Evolutionary conservation across 1,140 invertebrate species (phyloP), one percentile per base, ranked within the genome.

Genomic region (Drosophila aff.): DNA sequence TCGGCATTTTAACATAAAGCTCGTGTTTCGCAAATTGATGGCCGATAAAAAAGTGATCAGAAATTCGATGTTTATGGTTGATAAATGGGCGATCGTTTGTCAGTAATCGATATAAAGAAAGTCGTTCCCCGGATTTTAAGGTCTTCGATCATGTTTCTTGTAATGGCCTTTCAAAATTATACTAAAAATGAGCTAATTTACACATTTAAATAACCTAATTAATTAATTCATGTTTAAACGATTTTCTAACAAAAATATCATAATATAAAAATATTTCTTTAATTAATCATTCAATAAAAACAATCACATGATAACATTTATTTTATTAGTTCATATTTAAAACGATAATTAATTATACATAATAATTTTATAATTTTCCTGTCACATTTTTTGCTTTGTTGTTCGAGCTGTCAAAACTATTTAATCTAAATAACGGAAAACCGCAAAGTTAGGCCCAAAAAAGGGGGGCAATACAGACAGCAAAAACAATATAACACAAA

Each of bases 351-450:
- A 40, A 40, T 40, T 16, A 1, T n/a, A n/a, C n/a, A n/a, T 21
- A n/a, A 1, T 23, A n/a, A 58, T 26, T 41, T n/a, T 58, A 23
- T 2, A 55, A 66, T 28, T 40, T 21, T 18, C 55, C 28, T 44
- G 46, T 74, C 38, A 78, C 16, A 49, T 16, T 41, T 36, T 69
- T 38, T 47, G 5, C 8, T n/a, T 21, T 57, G 26, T 28, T 33
- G 36, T 55, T 13, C 55, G 67, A 76, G 75, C 85, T 90, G 85
- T 90, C 85, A 90, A 82, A 90, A 90, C 85, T 90, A 76, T 89
- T 89, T 89, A 85, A 84, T 90, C 85, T 76, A 89, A 87, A 87
- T 87, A 87, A 79, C 74, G 75, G 81, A 73, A 84, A 85, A 81
- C 83, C 71, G 60, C 78, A 85, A 65, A 62, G 53, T 60, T 44